Percentiles rank a stretch among this genome's conserved stretches.
Evolutionary conservation across 2,888 invertebrate genomes (phyloP).

Genomic region (Dryobota labecula): DNA sequence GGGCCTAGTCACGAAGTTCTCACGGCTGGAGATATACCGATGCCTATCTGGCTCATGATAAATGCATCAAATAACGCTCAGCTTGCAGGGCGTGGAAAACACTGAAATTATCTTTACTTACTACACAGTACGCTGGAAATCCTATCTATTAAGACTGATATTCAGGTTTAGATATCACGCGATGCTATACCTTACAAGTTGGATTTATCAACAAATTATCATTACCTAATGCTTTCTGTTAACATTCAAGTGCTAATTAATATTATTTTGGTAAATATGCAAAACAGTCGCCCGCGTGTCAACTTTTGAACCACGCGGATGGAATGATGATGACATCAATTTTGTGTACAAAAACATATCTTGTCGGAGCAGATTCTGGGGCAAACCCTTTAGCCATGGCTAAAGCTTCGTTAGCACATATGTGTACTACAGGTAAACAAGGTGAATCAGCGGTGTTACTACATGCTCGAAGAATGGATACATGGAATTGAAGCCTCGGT

Average conservation of each 20-base stretch:
- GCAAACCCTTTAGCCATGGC: slow-evolving; percentile 69
- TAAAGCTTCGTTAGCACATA: slow-evolving; percentile 65
- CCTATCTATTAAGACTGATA: slow-evolving; percentile 33
- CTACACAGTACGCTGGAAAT: slow-evolving; percentile 30
- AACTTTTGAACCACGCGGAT: slow-evolving; percentile 38
- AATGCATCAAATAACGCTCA: slow-evolving; percentile 76
- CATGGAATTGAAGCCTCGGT: slow-evolving; percentile 76
- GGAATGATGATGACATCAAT: slow-evolving; percentile 63
- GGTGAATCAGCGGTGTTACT: slow-evolving; percentile 82
- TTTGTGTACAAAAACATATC: slow-evolving; percentile 56
- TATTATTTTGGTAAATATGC: slow-evolving; percentile 49
- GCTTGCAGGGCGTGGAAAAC: slow-evolving; percentile 48
- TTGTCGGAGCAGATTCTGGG: slow-evolving; percentile 65
- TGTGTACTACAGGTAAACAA: slow-evolving; percentile 73
- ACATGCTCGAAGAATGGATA: slow-evolving; percentile 73
- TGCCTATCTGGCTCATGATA: slow-evolving; percentile 83
- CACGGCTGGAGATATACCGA: slow-evolving; percentile 85
- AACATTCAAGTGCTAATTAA: slow-evolving; percentile 58
- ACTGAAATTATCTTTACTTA: slow-evolving; percentile 57
- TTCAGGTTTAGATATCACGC: slow-evolving; percentile 27
- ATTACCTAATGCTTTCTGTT: slow-evolving; percentile 53
- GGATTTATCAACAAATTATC: slow-evolving; percentile 43
- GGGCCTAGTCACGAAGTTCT: slow-evolving; percentile 84
- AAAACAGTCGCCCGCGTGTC: slow-evolving; percentile 33
- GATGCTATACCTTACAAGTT: slow-evolving; percentile 21